These are phyloP conservation scores for Macroglossus sobrinus DNA, from an alignment of 2,113 vertebrate genomes.

Conservation along the genomic window DNA sequence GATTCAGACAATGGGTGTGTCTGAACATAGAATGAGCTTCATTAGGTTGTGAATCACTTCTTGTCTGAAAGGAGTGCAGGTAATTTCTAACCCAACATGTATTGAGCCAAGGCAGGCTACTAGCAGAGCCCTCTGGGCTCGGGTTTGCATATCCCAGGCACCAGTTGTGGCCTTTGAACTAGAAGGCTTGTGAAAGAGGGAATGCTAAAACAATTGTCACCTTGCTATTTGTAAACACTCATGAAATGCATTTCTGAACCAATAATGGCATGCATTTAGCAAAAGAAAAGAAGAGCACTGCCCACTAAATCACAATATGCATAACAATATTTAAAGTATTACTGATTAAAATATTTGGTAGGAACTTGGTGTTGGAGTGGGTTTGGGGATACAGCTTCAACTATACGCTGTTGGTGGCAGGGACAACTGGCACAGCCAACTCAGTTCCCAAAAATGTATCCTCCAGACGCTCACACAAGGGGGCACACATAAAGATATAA, in stretches of 20 bases:
- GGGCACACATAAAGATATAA: neutral
- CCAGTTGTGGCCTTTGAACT: neutral
- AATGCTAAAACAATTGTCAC: neutral
- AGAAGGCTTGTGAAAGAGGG: neutral
- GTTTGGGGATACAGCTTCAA: neutral
- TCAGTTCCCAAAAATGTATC: neutral
- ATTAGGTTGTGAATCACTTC: neutral
- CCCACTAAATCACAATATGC: neutral
- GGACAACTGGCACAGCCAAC: neutral
- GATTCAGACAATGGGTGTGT: neutral
- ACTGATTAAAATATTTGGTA: neutral
- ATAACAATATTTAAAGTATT: neutral
- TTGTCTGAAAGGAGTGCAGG: neutral
- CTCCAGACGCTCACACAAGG: neutral
- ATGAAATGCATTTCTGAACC: neutral
- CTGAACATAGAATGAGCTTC: neutral
- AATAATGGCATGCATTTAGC: neutral
- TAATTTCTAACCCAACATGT: neutral
- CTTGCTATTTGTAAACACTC: neutral
- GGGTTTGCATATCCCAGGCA: neutral
- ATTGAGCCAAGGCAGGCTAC: neutral
- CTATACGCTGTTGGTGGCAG: neutral
- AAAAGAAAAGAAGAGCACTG: neutral
- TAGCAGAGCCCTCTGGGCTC: neutral
- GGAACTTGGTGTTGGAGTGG: neutral